Evolutionary conservation across 37 sponge, comb jelly and placozoan species (phyloP).

Genomic region (Diacarnus erythraeanus): DNA sequence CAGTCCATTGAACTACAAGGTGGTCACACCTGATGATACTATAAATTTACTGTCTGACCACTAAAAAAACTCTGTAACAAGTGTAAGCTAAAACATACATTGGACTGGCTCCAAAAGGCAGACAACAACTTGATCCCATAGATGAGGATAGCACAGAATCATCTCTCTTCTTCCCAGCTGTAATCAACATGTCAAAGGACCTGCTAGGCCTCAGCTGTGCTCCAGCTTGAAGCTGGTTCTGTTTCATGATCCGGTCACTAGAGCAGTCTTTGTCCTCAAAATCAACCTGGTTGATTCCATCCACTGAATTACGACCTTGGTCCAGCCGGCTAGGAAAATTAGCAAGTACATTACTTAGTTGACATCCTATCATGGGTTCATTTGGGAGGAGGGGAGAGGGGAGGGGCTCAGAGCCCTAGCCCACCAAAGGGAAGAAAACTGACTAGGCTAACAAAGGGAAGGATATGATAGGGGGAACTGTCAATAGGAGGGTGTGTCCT

Average conservation of each 20-base stretch:
- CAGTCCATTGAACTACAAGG: too few species aligned
- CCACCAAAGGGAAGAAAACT: neutral
- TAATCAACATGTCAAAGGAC: constrained; percentile 31
- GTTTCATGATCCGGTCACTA: constrained; percentile 15
- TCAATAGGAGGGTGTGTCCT: too few species aligned
- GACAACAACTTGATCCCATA: neutral
- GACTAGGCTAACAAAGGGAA: neutral
- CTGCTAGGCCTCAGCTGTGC: constrained; percentile 19
- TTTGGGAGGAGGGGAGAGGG: too few species aligned
- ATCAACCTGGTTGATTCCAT: neutral
- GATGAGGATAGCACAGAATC: neutral
- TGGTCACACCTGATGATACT: too few species aligned
- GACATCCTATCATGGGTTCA: too few species aligned
- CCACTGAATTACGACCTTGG: neutral
- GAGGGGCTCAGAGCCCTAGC: too few species aligned
- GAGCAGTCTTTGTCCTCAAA: neutral
- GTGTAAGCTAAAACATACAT: too few species aligned
- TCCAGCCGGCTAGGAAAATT: too few species aligned
- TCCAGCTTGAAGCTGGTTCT: constrained; percentile 7
- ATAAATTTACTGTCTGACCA: too few species aligned
- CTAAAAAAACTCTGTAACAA: too few species aligned
- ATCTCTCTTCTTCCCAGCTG: neutral
- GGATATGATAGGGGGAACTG: neutral
- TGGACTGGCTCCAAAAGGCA: constrained; percentile 1
- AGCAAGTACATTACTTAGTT: too few species aligned